Evolutionary conservation across 2,797 vertebrate species (phyloP), one percentile per base, ranked within the genome.

Genomic region (Coregonus suidteri): DNA sequence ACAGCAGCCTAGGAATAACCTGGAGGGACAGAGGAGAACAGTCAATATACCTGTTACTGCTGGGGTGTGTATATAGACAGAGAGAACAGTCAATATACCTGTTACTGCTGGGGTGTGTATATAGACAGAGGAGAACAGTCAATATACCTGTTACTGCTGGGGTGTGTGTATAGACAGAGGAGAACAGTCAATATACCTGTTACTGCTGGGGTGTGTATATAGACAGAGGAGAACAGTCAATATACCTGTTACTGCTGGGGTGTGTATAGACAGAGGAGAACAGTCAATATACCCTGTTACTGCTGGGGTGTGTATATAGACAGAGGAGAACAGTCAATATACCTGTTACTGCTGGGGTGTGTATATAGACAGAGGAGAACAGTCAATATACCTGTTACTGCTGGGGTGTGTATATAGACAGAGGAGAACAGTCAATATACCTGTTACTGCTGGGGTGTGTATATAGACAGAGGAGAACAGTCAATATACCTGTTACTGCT

Each of bases 1-100:
- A 86, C 95, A 97, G 86, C 96, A 98, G 70, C 96, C 95, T 0
- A 96, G 51, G 54, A 93, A 64, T 82, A 95, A 93, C 85, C 96
- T 98, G 18, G 4, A 95, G 1, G 31, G 31, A 34, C 31, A 34
- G 31, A 6, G 6, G 4, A 20, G 2, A n/a, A 14, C 47, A 71
- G 41, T 16, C 47, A 30, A 31, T 37, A 25, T n/a, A 4, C 18
- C 6, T 25, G 59, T 4, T 16, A 25, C 6, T 6, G 16, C 14
- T 62, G 59, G 6, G 59, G 25, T 25, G 25, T 25, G 25, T 25
- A 1, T 25, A 25, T 25, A 25, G 25, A 34, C 31, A 34, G 31
- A 6, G 6, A 20, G 2, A n/a, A 14, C 47, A 71, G 41, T 16
- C 47, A 30, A 31, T 37, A 25, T n/a, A 4, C 18, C 6, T 25